These are phyloP conservation scores for Ormyrus nitidulus DNA, from an alignment of 2,888 invertebrate genomes.

Conservation along the genomic window DNA sequence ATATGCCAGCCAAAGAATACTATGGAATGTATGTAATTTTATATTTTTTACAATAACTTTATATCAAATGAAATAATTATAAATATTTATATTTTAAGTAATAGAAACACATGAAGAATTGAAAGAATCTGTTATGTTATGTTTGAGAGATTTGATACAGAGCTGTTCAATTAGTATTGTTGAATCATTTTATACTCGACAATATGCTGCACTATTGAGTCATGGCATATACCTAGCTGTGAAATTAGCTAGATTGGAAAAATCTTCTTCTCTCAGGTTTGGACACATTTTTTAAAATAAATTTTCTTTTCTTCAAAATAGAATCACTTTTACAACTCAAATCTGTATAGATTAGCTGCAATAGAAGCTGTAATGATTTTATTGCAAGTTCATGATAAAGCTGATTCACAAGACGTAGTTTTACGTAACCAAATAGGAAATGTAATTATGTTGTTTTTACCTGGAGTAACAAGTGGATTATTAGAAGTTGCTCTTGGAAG, in stretches of 20 bases:
- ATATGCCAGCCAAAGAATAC: slow-evolving; percentile 77
- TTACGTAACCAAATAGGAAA: slow-evolving; percentile 78
- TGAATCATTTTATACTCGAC: slow-evolving; percentile 77
- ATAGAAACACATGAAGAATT: slow-evolving; percentile 80
- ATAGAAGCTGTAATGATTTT: slow-evolving; percentile 81
- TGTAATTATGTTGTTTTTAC: slow-evolving; percentile 80
- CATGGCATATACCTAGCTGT: slow-evolving; percentile 82
- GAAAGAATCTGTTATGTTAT: slow-evolving; percentile 79
- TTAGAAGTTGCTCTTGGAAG: slow-evolving; percentile 78
- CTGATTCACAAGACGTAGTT: slow-evolving; percentile 77
- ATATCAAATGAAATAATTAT: slow-evolving; percentile 50
- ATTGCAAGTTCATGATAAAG: slow-evolving; percentile 79
- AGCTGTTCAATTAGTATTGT: slow-evolving; percentile 77
- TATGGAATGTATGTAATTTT: slow-evolving; percentile 76
- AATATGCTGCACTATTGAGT: slow-evolving; percentile 79
- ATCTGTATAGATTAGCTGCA: slow-evolving; percentile 74
- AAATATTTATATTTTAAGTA: slow-evolving; percentile 74
- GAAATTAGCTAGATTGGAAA: slow-evolving; percentile 82
- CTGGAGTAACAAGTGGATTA: slow-evolving; percentile 80
- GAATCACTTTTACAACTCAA: no score
- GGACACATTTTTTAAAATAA: slow-evolving; percentile 59
- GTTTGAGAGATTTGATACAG: slow-evolving; percentile 77
- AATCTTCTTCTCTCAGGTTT: slow-evolving; percentile 80
- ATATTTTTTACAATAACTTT: neutral
- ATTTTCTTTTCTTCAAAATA: slow-evolving; percentile 60